These are phyloP conservation scores for Hippocampus comes DNA, from an alignment of 2,113 vertebrate species.

Conservation along the genomic window DNA sequence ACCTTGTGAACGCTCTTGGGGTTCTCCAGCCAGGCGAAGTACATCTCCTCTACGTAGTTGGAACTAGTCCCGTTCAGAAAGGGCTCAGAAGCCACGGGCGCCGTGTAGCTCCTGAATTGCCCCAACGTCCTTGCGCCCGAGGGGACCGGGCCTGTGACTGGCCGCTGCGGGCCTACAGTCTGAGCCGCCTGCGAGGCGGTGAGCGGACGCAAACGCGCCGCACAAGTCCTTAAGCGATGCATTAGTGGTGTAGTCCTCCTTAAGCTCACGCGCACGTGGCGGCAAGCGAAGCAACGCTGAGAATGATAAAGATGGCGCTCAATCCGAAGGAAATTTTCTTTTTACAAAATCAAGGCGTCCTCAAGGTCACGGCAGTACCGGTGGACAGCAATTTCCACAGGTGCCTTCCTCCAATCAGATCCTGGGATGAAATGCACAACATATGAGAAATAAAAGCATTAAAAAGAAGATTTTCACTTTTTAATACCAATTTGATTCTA, in stretches of 20 bases:
- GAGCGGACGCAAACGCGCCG: slow-evolving; percentile 86
- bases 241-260: slow-evolving; percentile 74
- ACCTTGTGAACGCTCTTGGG: slow-evolving; percentile 99
- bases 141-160: slow-evolving; percentile 65
- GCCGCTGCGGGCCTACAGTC: slow-evolving; percentile 69
- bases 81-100: slow-evolving; percentile 91
- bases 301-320: not conserved
- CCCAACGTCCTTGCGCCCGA: slow-evolving; percentile 86
- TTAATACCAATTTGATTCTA: too few relatives aligned
- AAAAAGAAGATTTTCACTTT: too few relatives aligned
- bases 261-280: slow-evolving; percentile 31
- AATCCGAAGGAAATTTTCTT: slow-evolving; percentile 1
- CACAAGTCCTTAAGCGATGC: slow-evolving; percentile 99
- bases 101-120: slow-evolving; percentile 83
- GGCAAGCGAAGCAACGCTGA: not conserved
- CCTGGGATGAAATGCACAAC: not conserved
- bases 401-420: not conserved
- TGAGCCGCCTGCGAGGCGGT: slow-evolving; percentile 87
- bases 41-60: slow-evolving; percentile 99
- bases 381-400: slow-evolving; percentile 7
- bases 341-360: slow-evolving; percentile 22
- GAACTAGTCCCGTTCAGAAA: slow-evolving; percentile 97
- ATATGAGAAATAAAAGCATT: slow-evolving; percentile 14
- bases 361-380: slow-evolving; percentile 18
- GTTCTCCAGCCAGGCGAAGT: slow-evolving; percentile 96